Conservation (phyloP, 2,888 invertebrate genomes). For the Ichneumoninae sp. region DNA sequence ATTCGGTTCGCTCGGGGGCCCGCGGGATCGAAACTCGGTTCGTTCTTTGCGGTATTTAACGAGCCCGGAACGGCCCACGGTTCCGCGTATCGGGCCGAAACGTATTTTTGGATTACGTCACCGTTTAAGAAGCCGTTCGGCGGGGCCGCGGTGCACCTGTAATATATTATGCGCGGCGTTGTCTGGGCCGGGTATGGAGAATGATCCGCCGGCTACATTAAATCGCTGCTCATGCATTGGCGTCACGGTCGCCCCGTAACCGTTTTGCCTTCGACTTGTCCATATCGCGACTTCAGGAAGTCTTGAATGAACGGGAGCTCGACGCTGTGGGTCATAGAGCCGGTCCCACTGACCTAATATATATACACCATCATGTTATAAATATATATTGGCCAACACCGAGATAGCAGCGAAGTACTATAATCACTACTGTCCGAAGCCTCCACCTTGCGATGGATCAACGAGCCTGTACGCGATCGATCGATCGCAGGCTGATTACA, state of each 20-base stretch:
- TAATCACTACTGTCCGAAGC: conserved; percentile 33
- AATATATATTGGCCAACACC: conserved; percentile 17
- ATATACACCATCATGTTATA: conserved; percentile 16
- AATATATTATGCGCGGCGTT: conserved; percentile 62
- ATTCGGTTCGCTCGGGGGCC: conserved; percentile 50
- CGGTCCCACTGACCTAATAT: conserved; percentile 61
- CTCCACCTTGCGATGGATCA: conserved; percentile 17
- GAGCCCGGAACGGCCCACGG: conserved; percentile 43
- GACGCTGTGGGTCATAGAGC: conserved; percentile 53
- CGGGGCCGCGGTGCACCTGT: conserved; percentile 32
- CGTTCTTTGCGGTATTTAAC: conserved; percentile 49
- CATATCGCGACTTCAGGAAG: conserved; percentile 53
- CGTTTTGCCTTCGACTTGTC: conserved; percentile 52
- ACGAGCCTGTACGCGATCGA: conserved; percentile 30
- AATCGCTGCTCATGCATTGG: conserved; percentile 39
- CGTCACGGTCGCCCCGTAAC: conserved; percentile 56
- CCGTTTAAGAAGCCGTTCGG: conserved; percentile 40
- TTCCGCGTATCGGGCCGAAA: conserved; percentile 34
- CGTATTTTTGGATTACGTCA: conserved; percentile 57
- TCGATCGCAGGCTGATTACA: conserved; percentile 39
- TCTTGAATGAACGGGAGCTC: conserved; percentile 47
- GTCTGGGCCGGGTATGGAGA: conserved; percentile 28
- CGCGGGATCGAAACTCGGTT: conserved; percentile 48
- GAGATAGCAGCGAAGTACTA: conserved; percentile 2
- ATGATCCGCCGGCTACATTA: conserved; percentile 17